A percentile compares a stretch with the other conserved stretches of the same genome.
Evolutionary conservation across 1,140 invertebrate genomes (phyloP).

Genomic region (Varroa destructor): DNA sequence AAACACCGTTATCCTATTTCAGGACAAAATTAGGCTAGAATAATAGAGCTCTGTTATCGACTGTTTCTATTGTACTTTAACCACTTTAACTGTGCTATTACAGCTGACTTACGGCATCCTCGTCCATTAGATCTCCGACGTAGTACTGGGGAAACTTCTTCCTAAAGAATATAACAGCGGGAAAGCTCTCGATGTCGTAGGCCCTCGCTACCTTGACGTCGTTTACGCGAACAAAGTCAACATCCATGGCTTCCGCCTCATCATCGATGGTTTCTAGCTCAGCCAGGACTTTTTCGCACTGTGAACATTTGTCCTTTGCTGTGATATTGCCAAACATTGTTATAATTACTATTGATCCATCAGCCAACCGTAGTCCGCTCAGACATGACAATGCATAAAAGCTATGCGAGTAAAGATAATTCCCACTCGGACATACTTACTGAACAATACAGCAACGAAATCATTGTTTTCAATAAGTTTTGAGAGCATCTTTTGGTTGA

Average conservation of each 20-base stretch:
- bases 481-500: conserved; percentile 77
- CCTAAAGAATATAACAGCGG: conserved; percentile 73
- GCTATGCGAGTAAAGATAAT: background rate
- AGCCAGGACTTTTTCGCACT: conserved; percentile 69
- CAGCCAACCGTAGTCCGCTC: background rate
- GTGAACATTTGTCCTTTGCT: conserved; percentile 79
- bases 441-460: conserved; percentile 80
- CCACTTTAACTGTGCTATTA: too few relatives aligned
- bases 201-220: conserved; percentile 74
- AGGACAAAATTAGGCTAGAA: too few relatives aligned
- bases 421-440: conserved; percentile 48
- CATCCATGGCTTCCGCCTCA: conserved; percentile 77
- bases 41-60: too few relatives aligned
- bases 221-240: conserved; percentile 83
- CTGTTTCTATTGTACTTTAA: too few relatives aligned
- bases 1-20: too few relatives aligned
- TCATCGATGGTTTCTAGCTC: conserved; percentile 89
- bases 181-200: conserved; percentile 63
- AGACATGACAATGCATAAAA: background rate
- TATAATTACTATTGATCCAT: background rate
- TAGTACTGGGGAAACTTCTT: conserved; percentile 79
- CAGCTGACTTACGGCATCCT: conserved; percentile 49
- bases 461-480: conserved; percentile 74
- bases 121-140: conserved; percentile 69
- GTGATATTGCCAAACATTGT: conserved; percentile 34